These are phyloP conservation scores for Copidosoma aretas DNA, from an alignment of 2,888 invertebrate species.

Conservation along the genomic window DNA sequence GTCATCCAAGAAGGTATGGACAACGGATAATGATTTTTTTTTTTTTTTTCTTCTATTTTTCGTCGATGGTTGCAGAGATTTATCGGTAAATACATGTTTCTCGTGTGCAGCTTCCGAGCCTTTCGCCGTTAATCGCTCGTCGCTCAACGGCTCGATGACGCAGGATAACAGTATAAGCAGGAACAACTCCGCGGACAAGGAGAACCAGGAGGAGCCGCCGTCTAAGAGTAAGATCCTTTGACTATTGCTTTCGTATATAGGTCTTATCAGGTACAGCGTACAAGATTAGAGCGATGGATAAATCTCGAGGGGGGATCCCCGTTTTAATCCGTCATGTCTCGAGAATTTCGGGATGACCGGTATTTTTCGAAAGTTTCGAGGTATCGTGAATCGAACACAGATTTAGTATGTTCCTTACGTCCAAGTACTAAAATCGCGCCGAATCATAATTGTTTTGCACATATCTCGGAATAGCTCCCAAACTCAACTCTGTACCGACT, in stretches of 20 bases:
- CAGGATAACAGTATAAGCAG: constrained; percentile 53
- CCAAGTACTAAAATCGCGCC: too few species aligned
- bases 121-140: constrained; percentile 77
- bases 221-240: constrained; percentile 68
- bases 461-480: too few species aligned
- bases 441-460: too few species aligned
- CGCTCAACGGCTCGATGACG: constrained; percentile 62
- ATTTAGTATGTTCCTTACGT: too few species aligned
- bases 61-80: background rate
- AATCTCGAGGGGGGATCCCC: too few species aligned
- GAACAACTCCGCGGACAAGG: constrained; percentile 58
- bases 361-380: too few species aligned
- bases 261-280: too few species aligned
- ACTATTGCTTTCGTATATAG: background rate
- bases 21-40: constrained; percentile 8
- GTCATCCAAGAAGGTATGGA: constrained; percentile 86
- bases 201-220: constrained; percentile 76
- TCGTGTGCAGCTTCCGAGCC: constrained; percentile 80
- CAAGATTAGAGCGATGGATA: too few species aligned
- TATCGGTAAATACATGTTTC: too few species aligned
- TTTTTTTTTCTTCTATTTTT: constrained; percentile 3
- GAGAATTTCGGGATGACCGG: too few species aligned
- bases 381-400: too few species aligned
- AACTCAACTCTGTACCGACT: background rate
- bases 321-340: too few species aligned